phyloP scores from a whole-genome alignment of 2,113 vertebrate species.

The Paracanthobrama guichenoti region DNA sequence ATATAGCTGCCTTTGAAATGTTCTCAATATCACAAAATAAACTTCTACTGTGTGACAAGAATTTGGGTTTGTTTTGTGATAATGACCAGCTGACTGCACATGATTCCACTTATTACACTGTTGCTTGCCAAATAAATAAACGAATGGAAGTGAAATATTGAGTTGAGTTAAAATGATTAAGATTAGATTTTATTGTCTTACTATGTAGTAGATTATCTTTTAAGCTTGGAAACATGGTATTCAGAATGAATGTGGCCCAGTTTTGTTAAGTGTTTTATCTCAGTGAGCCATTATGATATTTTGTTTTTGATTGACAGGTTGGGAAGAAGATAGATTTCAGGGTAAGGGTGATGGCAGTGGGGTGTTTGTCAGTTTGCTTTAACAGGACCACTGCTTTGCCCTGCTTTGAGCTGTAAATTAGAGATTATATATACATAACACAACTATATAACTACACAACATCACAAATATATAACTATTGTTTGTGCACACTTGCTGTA shows the following conservation, averaged over 20 bases:
- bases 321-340: slow-evolving; percentile 82
- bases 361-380: slow-evolving; percentile 53
- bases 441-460: neutral
- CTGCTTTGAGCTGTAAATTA: slow-evolving; percentile 15
- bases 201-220: no score
- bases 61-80: neutral
- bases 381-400: neutral
- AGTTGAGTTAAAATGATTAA: neutral
- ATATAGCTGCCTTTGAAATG: no score
- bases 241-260: neutral
- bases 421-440: neutral
- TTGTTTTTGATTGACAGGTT: slow-evolving; percentile 84
- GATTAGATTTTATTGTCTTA: no score
- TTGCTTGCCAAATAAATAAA: neutral
- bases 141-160: neutral
- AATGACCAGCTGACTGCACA: neutral
- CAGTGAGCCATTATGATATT: slow-evolving; percentile 38
- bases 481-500: neutral
- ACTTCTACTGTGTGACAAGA: neutral
- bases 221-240: neutral
- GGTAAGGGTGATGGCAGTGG: slow-evolving; percentile 76
- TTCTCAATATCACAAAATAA: neutral
- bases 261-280: neutral
- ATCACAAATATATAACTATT: neutral
- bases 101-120: neutral